Percentiles rank a stretch among this genome's conserved stretches.
Evolutionary conservation across 2,113 vertebrate genomes (phyloP).

Genomic region (Empidonax traillii): DNA sequence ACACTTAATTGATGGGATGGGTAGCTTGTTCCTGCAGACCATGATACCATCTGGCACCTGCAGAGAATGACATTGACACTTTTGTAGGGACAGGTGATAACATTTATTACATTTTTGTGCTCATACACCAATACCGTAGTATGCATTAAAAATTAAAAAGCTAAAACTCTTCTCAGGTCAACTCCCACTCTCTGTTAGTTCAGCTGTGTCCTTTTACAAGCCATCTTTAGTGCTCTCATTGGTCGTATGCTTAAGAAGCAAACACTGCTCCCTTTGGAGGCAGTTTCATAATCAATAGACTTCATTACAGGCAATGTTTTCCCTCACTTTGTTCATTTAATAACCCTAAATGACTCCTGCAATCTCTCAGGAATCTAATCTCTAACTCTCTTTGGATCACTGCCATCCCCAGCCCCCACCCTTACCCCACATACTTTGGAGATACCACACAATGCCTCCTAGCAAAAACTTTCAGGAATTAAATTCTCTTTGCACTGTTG

Average conservation of each 20-base stretch:
- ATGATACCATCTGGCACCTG: background rate
- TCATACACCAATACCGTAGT: background rate
- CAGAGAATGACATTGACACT: background rate
- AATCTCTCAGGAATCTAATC: slow-evolving; percentile 38
- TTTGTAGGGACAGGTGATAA: background rate
- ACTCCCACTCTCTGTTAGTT: background rate
- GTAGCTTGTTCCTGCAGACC: background rate
- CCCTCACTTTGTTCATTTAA: background rate
- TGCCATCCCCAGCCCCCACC: background rate
- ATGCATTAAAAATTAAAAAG: background rate
- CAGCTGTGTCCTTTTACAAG: slow-evolving; percentile 35
- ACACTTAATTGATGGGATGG: background rate
- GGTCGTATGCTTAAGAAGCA: slow-evolving; percentile 26
- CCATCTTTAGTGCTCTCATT: background rate
- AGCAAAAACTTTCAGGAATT: slow-evolving; percentile 43
- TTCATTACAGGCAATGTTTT: slow-evolving; percentile 45
- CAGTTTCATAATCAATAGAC: slow-evolving; percentile 34
- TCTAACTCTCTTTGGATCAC: background rate
- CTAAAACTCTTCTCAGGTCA: background rate
- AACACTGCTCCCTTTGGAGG: slow-evolving; percentile 19
- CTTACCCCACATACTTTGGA: background rate
- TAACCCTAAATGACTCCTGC: slow-evolving; percentile 43
- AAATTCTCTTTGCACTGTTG: background rate
- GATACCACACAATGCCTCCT: background rate
- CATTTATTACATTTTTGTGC: background rate